Base-by-base conservation (phyloP, 2,888 invertebrate species). In the Drosophila hamatofila region DNA sequence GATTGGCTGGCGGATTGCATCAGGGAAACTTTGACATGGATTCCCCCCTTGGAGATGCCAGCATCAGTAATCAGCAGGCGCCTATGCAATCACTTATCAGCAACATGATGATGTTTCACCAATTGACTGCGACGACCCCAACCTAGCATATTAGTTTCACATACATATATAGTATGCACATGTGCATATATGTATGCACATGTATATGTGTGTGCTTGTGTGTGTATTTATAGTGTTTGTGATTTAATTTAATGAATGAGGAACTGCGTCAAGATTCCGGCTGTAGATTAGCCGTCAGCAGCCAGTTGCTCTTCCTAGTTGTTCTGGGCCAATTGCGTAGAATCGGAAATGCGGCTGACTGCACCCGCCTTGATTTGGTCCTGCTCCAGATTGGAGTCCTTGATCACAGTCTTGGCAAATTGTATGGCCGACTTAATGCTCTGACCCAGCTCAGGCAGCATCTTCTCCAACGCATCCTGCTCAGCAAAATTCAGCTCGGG, bases 401-500 rank as follows among this genome's bases (percentile, higher is more conserved):
- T 16, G 30, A 25, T 8, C 2, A 39, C 23, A 5, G 7, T 12
- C 46, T 37, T 9, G 1, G 48, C 30, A 3, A 8, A 3, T 2
- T 35, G 7, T n/a, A 30, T 23, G 9, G 41, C 67, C 27, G 2
- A 2, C 1, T 57, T 41, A 6, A 67, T 67, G 18, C 16, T 41
- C n/a, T 18, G 27, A 0, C 23, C 16, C 9, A 67, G 67, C 27
- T 18, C n/a, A 6, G 67, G 67, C 67, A 67, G n/a, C 66, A 67
- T 12, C 12, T 5, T 14, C 82, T 96, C 95, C 33, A 99, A 93
- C 11, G 98, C 94, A 60, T 95, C 93, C 81, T 93, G 83, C 92
- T 99, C 99, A 92, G 94, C 98, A 1, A 51, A 94, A 90, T 95
- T 96, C 63, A 99, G 94, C 83, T 95, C 95, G 27, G 98, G 98